Evolutionary conservation across 2,888 invertebrate genomes (phyloP).

Genomic region (Dilophus febrilis): DNA sequence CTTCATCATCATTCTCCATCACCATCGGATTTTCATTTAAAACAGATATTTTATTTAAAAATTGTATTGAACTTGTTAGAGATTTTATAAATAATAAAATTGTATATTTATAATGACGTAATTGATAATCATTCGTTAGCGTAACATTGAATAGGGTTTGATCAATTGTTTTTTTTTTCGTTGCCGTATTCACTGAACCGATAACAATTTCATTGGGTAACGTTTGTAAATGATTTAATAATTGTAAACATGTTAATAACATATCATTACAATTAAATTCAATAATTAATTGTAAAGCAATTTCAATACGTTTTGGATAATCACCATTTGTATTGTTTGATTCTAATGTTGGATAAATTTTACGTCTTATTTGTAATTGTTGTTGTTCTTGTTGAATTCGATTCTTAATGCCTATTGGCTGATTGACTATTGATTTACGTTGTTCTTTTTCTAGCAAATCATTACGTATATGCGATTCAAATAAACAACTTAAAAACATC

Average conservation of each 20-base stretch:
- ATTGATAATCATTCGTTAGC: constrained; percentile 50
- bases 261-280: constrained; percentile 47
- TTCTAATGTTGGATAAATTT: too few relatives aligned
- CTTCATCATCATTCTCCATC: constrained; percentile 6
- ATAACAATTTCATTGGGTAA: constrained; percentile 46
- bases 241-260: constrained; percentile 45
- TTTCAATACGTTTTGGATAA: constrained; percentile 42
- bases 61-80: constrained; percentile 48
- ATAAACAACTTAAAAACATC: constrained; percentile 50
- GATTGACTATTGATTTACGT: constrained; percentile 17
- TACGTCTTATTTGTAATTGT: too few relatives aligned
- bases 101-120: constrained; percentile 71
- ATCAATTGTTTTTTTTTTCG: constrained; percentile 8
- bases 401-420: too few relatives aligned
- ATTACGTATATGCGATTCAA: constrained; percentile 51
- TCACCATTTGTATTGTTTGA: constrained; percentile 33
- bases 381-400: constrained; percentile 16
- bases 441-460: constrained; percentile 32
- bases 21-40: constrained; percentile 32
- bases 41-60: constrained; percentile 45
- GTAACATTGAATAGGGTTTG: constrained; percentile 40
- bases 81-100: constrained; percentile 55
- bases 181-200: constrained; percentile 18
- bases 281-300: constrained; percentile 45
- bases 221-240: constrained; percentile 45